phyloP scores from a whole-genome alignment of 2,888 invertebrate species.

The Phengaris alcon region DNA sequence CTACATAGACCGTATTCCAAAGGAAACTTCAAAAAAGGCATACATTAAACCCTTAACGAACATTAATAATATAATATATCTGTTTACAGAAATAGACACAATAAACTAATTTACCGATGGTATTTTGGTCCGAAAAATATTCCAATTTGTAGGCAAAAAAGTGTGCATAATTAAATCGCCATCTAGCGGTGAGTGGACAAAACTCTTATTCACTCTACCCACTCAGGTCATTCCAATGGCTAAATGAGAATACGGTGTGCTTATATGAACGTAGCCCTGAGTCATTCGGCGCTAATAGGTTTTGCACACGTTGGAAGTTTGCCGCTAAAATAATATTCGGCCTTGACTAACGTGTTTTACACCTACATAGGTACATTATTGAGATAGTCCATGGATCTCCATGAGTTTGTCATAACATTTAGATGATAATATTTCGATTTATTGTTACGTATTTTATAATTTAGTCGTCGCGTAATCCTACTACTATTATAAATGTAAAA shows the following conservation, averaged over 20 bases:
- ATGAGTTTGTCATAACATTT: background rate
- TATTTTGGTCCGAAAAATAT: too few species aligned
- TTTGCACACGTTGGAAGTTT: constrained; percentile 14
- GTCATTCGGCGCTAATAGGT: constrained; percentile 12
- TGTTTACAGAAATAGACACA: too few species aligned
- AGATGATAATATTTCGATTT: too few species aligned
- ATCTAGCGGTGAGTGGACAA: background rate
- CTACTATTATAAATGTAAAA: too few species aligned
- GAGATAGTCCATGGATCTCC: background rate
- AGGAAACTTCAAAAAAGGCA: too few species aligned
- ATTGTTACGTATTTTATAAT: too few species aligned
- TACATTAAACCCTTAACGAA: too few species aligned
- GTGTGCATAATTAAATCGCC: background rate
- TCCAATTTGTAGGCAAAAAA: background rate
- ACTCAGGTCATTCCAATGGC: background rate
- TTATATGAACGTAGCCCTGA: background rate
- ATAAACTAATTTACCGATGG: too few species aligned
- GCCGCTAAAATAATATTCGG: background rate
- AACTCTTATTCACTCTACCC: background rate
- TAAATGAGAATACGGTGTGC: background rate
- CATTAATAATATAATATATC: too few species aligned
- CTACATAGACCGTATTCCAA: too few species aligned
- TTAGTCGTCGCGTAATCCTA: too few species aligned
- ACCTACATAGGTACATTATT: background rate
- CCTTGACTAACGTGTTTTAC: background rate